A percentile compares a stretch with the other conserved stretches of the same genome.
These are phyloP conservation scores for Ornithorhynchus anatinus DNA, from an alignment of 2,113 vertebrate genomes.

Conservation along the genomic window DNA sequence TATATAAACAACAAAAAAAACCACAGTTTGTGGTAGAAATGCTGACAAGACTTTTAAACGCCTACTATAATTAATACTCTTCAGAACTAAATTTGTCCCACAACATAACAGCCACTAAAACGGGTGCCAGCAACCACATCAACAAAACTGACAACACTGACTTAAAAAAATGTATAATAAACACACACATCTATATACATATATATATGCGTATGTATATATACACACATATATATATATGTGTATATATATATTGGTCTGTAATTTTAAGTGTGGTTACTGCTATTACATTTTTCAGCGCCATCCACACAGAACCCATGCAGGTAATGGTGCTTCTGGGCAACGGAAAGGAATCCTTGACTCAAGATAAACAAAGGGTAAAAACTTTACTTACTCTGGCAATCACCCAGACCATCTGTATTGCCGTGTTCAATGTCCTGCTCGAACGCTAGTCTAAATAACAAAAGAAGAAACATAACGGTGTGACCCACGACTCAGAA, in stretches of 20 bases:
- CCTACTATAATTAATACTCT: conserved; percentile 27
- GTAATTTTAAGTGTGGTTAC: conserved; percentile 21
- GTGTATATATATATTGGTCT: conserved; percentile 14
- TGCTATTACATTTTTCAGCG: conserved; percentile 4
- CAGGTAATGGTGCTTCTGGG: conserved; percentile 24
- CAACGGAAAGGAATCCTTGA: conserved; percentile 49
- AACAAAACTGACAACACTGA: background rate
- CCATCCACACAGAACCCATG: background rate
- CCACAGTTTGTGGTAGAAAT: conserved; percentile 18
- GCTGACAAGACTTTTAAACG: conserved; percentile 12
- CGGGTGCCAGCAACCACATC: background rate
- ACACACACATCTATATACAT: too few species aligned
- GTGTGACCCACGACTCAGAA: conserved; percentile 56
- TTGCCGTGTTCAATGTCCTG: conserved; percentile 96
- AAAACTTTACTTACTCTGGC: conserved; percentile 96
- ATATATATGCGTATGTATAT: too few species aligned
- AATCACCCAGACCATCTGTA: conserved; percentile 98
- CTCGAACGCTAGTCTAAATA: conserved; percentile 89
- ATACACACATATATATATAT: too few species aligned
- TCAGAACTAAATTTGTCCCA: conserved; percentile 8
- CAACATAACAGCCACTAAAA: conserved; percentile 13
- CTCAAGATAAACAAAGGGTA: conserved; percentile 59
- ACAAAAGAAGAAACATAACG: conserved; percentile 77
- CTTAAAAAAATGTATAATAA: too few species aligned
- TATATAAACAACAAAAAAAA: background rate